Conservation (phyloP, 2,888 invertebrate genomes). For the Conops quadrifasciatus region DNA sequence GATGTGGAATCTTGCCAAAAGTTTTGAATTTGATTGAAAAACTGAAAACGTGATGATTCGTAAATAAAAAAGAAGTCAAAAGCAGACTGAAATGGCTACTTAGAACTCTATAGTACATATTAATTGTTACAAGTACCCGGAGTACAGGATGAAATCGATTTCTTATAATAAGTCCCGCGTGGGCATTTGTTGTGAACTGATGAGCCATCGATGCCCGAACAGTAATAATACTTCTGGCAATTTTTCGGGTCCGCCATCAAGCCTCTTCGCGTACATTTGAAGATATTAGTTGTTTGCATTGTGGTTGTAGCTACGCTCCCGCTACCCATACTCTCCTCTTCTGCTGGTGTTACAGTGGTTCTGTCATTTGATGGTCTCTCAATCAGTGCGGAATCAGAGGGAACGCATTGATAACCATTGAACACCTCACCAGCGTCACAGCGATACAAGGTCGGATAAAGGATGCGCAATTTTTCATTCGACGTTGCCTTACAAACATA, state of each 20-base stretch:
- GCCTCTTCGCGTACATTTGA: slow-evolving; percentile 51
- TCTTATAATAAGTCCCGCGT: slow-evolving; percentile 54
- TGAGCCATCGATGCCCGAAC: slow-evolving; percentile 52
- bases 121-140: slow-evolving; percentile 53
- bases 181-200: slow-evolving; percentile 56
- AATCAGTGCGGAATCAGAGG: neutral
- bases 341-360: neutral
- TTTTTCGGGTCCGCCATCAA: slow-evolving; percentile 52
- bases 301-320: neutral
- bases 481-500: slow-evolving; percentile 63
- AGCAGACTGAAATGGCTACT: too few relatives aligned
- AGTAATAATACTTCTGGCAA: slow-evolving; percentile 60
- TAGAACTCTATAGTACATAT: too few relatives aligned
- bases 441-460: slow-evolving; percentile 63
- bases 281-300: neutral
- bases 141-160: slow-evolving; percentile 51
- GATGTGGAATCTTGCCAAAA: too few relatives aligned
- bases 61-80: too few relatives aligned
- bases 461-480: slow-evolving; percentile 54
- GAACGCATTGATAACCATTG: slow-evolving; percentile 47
- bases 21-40: too few relatives aligned
- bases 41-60: too few relatives aligned
- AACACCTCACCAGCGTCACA: slow-evolving; percentile 61
- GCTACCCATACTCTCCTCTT: neutral
- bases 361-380: slow-evolving; percentile 7